phyloP scores from a whole-genome alignment of 2,888 invertebrate genomes.

The Plagodis pulveraria region DNA sequence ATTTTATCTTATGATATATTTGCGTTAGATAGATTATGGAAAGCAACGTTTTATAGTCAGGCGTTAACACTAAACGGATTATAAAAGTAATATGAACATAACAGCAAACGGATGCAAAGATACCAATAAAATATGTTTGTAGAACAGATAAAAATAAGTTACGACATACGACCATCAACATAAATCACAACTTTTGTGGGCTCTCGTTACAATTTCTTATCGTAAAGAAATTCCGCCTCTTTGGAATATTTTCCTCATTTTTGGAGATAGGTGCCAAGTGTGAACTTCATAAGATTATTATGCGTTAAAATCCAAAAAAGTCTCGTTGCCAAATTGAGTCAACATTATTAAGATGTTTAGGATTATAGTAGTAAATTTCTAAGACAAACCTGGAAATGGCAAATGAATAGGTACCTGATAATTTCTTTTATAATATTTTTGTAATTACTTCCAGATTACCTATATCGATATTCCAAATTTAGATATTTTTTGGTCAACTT shows the following conservation, averaged over 20 bases:
- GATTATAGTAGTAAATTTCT: too few relatives aligned
- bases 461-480: too few relatives aligned
- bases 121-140: conserved; percentile 44
- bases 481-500: too few relatives aligned
- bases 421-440: too few relatives aligned
- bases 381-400: too few relatives aligned
- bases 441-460: too few relatives aligned
- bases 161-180: conserved; percentile 51
- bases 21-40: conserved; percentile 3
- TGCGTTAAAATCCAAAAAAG: conserved; percentile 15
- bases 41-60: conserved; percentile 3
- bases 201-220: conserved; percentile 47
- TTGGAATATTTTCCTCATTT: conserved; percentile 24
- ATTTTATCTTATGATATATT: neutral
- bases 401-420: too few relatives aligned
- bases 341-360: conserved; percentile 11
- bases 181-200: conserved; percentile 51
- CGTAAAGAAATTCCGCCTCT: conserved; percentile 35
- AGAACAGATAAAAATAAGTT: conserved; percentile 52
- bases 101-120: conserved; percentile 31
- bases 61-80: conserved; percentile 29
- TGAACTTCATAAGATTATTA: conserved; percentile 23
- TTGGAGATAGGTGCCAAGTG: conserved; percentile 25
- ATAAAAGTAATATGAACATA: conserved; percentile 27
- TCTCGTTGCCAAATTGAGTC: conserved; percentile 10